phyloP scores from a whole-genome alignment of 2,797 vertebrate species.

The Phaenicophaeus curvirostris region DNA sequence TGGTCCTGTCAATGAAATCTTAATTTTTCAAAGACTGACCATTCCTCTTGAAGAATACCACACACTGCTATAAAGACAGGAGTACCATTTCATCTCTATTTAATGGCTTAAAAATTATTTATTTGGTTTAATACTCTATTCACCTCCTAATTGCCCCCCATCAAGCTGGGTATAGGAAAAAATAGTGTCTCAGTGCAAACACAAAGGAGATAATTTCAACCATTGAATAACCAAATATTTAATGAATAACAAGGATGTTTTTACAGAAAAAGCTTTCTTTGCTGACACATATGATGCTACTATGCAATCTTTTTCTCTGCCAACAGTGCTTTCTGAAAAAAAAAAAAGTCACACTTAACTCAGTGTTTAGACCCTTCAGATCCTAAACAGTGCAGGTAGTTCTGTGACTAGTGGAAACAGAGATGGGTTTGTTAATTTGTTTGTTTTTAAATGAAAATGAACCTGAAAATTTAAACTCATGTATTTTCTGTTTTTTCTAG shows the following conservation, averaged over 20 bases:
- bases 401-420: not conserved
- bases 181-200: not conserved
- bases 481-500: not conserved
- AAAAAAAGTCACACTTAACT: not conserved
- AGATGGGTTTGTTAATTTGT: not conserved
- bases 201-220: not conserved
- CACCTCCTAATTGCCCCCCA: fast-evolving
- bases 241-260: not conserved
- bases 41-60: not conserved
- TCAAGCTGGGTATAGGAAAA: not conserved
- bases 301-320: not conserved
- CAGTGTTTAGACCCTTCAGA: not conserved
- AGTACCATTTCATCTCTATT: fast-evolving
- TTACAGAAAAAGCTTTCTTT: not conserved
- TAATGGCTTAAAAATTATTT: not conserved
- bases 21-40: not conserved
- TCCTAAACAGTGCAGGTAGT: fast-evolving
- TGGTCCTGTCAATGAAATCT: not conserved
- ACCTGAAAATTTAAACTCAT: not conserved
- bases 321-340: not conserved
- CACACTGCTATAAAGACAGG: not conserved
- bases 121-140: not conserved
- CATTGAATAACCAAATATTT: not conserved
- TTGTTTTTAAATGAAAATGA: not conserved
- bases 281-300: not conserved